Evolutionary conservation across 2,888 invertebrate species (phyloP).

Genomic region (Platypus cylindrus): DNA sequence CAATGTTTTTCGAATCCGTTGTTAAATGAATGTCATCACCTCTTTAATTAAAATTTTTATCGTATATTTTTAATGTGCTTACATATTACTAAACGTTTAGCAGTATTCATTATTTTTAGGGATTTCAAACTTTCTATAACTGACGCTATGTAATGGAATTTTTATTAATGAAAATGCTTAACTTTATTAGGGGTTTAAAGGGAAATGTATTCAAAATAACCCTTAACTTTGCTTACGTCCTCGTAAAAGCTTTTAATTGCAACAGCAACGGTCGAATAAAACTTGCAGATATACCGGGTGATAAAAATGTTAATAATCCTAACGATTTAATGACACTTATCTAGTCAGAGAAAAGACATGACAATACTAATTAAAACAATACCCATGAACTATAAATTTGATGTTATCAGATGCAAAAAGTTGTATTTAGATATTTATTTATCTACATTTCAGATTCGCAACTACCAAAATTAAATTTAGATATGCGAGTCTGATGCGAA

Average conservation of each 20-base stretch:
- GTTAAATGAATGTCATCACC: slow-evolving; percentile 5
- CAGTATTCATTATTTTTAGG: slow-evolving; percentile 3
- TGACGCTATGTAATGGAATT: slow-evolving; percentile 6
- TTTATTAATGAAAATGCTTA: slow-evolving; percentile 8
- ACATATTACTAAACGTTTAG: too few relatives aligned
- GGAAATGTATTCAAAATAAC: slow-evolving; percentile 12
- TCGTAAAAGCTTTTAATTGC: slow-evolving; percentile 13
- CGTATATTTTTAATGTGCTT: too few relatives aligned
- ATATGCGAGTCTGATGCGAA: too few relatives aligned
- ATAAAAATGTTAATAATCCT: slow-evolving; percentile 3
- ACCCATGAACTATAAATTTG: neutral
- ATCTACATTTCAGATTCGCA: too few relatives aligned
- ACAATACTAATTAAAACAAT: neutral
- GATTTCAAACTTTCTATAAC: slow-evolving; percentile 6
- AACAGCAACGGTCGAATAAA: slow-evolving; percentile 8
- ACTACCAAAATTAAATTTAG: too few relatives aligned
- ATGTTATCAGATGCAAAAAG: too few relatives aligned
- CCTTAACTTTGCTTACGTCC: slow-evolving; percentile 10
- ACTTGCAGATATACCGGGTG: slow-evolving; percentile 9
- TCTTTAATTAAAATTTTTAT: slow-evolving; percentile 5
- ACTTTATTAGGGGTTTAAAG: slow-evolving; percentile 11
- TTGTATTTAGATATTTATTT: too few relatives aligned
- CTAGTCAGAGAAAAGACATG: neutral
- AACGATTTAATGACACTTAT: neutral
- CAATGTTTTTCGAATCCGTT: slow-evolving; percentile 4